Base-by-base conservation (phyloP, 2,797 vertebrate species). In the Siniperca obscura region DNA sequence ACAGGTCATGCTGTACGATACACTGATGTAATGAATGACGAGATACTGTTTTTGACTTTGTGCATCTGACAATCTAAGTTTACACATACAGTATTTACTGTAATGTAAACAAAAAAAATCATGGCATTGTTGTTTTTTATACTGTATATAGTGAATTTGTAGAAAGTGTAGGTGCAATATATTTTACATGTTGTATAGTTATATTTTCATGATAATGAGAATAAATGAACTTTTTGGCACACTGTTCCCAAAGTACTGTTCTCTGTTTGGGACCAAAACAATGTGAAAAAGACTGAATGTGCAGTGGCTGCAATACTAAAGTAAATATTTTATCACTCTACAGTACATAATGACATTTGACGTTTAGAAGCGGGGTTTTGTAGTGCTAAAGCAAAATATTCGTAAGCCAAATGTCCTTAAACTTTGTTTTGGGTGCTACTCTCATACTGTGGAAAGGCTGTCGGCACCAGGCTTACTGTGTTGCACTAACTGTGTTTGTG, bases 81-180 rank as follows among this genome's bases (percentile, higher is more conserved):
- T 78, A 73, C 68, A 53, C 13, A 14, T 70, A 50, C 53, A 40
- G 12, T 66, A 70, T 78, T 80, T 53, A 65, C 80, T 78, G 76
- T 76, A 65, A 83, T 69, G 66, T 80, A 80, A 74, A 19, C 69
- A 60, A 57, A 13, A 0, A n/a, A 55, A 60, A 72, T 59, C 7
- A 21, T 70, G 53, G 2, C 36, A 14, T 82, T 85, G 12, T 53
- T 86, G 30, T 83, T 84, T 88, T 92, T 87, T 89, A 83, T 85
- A 88, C 42, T 93, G 80, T 92, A 88, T 14, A 91, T 90, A 88
- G 79, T 53, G 73, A 66, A 73, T 89, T 86, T 90, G 69, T 90
- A 74, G 81, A 74, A 36, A 78, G 27, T 67, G 57, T 76, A 56
- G 52, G 48, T 82, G 60, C 48, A 59, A 46, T 74, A 71, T 88